Base-by-base conservation (phyloP, 64 coral and sea anemone species). In the Montipora foliosa region DNA sequence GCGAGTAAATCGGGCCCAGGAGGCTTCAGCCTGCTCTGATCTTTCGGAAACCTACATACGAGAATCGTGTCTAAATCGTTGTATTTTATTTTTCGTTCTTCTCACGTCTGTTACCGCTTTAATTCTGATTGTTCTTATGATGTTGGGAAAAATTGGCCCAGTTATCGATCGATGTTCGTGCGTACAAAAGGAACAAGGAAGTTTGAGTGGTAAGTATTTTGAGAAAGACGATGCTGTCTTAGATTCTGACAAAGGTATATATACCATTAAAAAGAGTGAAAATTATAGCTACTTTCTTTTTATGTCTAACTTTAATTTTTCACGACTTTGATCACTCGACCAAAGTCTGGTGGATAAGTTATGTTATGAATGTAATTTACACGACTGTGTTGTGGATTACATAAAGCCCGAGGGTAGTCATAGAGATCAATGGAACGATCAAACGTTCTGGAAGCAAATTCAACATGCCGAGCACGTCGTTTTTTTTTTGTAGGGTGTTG, bases 31-130 rank as follows among this genome's bases (percentile, higher is more conserved):
- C 17, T 51, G 16, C 1, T 86, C 82, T 1, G 82, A 86, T 20
- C 37, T 71, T 16, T 86, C 66, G 5, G 82, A 86, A 62, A 69
- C 66, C 12, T 71, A 5, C 44, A 22, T 64, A 16, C 49, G 62
- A 46, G 82, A 72, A 50, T 86, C 82, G 16, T 86, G 82, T 50
- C 47, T 86, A 20, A 86, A 86, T 49, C 82, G 82, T 4, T 86
- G 64, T 12, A 51, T 86, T 72, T 71, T 86, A 70, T 86, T 86
- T 72, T 86, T 86, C 20, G 82, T 86, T 25, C 66, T 86, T 86
- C 66, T 86, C 0, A 86, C 82, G 46, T 86, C 82, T 37, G 82
- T 86, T 19, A 71, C 82, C 47, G 82, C 82, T 15, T 86, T 86
- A 46, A 51, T 86, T 50, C 50, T 86, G 45, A 64, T 86, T 66